Evolutionary conservation across 2,888 invertebrate species (phyloP), one percentile per base, ranked within the genome.

Genomic region (Tachina lurida): DNA sequence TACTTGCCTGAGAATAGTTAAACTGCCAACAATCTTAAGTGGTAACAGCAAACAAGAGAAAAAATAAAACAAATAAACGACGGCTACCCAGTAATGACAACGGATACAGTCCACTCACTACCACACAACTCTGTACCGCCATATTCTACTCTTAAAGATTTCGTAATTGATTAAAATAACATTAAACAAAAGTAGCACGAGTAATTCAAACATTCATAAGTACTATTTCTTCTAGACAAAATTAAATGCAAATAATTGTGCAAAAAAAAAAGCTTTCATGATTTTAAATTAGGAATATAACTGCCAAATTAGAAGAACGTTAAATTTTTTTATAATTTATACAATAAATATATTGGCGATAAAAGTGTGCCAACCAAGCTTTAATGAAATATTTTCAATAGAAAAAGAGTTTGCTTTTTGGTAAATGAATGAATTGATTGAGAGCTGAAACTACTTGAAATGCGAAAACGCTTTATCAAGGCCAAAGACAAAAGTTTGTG

Each of bases 161-260:
- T 47, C 76, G 70, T 76, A 76, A 82, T 83, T 71, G 77, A 77
- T 77, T 83, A 81, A 73, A 49, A 31, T 22, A 49, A 45, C n/a
- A n/a, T 1, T 12, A 49, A 43, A 49, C 67, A 31, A 52, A 79
- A 65, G 31, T 80, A 41, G 70, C 70, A 71, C 62, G 62, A 79
- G 39, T 43, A 22, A 43, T 60, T 31, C 19, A 5, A 31, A 73
- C 13, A n/a, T 41, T 4, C 1, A 3, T 22, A 22, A 2, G 22
- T 22, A 22, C 3, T 31, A 43, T 22, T 13, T 65, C 43, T 15
- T 45, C 17, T 3, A 71, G 54, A 17, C 45, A 31, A n/a, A 45
- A 70, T 62, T 62, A 22, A 62, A 67, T 17, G 10, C 12, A 39
- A 68, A 63, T 52, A 71, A 47, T 17, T 60, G 62, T 52, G 31